phyloP scores from a whole-genome alignment of 2,113 vertebrate species.

The Vombatus ursinus region DNA sequence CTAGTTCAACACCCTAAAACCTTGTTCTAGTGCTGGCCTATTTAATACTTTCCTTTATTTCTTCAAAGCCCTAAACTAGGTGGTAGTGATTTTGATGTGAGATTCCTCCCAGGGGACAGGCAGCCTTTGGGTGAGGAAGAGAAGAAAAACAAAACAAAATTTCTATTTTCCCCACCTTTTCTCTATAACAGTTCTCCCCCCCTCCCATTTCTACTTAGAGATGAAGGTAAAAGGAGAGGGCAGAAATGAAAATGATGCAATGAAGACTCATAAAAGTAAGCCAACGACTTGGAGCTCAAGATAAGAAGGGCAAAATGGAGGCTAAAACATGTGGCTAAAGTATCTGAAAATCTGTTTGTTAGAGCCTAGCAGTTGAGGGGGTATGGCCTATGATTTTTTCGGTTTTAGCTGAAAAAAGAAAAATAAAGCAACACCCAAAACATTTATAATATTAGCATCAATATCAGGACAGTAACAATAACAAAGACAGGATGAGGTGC shows the following conservation, averaged over 20 bases:
- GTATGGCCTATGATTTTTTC: neutral
- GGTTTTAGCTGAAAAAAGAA: neutral
- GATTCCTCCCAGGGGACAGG: rapidly evolving
- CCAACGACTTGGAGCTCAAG: neutral
- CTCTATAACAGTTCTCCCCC: neutral
- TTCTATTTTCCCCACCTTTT: neutral
- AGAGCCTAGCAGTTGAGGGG: neutral
- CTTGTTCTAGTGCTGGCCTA: neutral
- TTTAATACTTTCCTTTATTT: rapidly evolving
- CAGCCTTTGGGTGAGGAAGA: neutral
- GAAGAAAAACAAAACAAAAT: neutral
- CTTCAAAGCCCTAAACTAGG: neutral
- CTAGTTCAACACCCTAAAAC: neutral
- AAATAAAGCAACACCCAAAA: neutral
- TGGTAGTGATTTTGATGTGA: neutral
- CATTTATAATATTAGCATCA: neutral
- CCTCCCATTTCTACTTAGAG: neutral
- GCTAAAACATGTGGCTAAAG: neutral
- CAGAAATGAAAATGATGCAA: neutral
- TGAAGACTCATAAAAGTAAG: neutral
- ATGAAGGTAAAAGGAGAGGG: neutral
- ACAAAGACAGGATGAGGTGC: neutral
- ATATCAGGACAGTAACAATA: neutral
- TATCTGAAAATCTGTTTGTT: neutral
- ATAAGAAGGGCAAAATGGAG: neutral